Evolutionary conservation across 1,140 invertebrate species (phyloP), one percentile per base, ranked within the genome.

Genomic region (Parapsyche elsis): DNA sequence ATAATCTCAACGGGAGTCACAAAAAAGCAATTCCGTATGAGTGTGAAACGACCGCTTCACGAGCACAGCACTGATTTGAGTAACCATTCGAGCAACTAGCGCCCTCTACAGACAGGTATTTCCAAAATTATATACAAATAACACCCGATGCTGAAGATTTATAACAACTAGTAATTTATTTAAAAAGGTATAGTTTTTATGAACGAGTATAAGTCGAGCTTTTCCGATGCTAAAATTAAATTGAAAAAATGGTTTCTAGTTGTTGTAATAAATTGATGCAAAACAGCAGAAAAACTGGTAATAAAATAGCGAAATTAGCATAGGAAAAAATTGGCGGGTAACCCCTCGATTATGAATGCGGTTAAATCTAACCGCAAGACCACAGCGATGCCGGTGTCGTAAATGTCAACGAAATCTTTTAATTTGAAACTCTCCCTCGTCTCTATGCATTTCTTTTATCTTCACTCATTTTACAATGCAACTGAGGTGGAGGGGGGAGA

Each of bases 371-470:
- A 75, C 73, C 45, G 73, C 73, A 24, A 74, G 71, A 76, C 74
- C 30, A 49, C n/a, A n/a, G n/a, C n/a, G n/a, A n/a, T n/a, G n/a
- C n/a, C 71, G 45, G 49, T 38, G 77, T 70, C 76, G 76, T 81
- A 81, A 81, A 81, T 76, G 80, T 81, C 80, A 75, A 38, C 44
- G 76, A 79, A 81, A 79, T 81, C 77, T 81, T 81, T 81, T 81
- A 81, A 81, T 81, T 81, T 81, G 45, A 64, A 75, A 45, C 38
- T 59, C 76, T 9, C 77, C 75, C 80, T 24, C 14, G 10, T 67
- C 24, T 26, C 24, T 38, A 16, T 38, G 7, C 61, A 7, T 71
- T 59, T 80, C 46, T 71, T 77, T 77, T 71, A 77, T 81, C 49
- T 71, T 71, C 71, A 71, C 24, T 61, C 45, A 44, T 74, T 74